Evolutionary conservation across 2,113 vertebrate species (phyloP), one percentile per base, ranked within the genome.

Genomic region (Clarias batrachus): DNA sequence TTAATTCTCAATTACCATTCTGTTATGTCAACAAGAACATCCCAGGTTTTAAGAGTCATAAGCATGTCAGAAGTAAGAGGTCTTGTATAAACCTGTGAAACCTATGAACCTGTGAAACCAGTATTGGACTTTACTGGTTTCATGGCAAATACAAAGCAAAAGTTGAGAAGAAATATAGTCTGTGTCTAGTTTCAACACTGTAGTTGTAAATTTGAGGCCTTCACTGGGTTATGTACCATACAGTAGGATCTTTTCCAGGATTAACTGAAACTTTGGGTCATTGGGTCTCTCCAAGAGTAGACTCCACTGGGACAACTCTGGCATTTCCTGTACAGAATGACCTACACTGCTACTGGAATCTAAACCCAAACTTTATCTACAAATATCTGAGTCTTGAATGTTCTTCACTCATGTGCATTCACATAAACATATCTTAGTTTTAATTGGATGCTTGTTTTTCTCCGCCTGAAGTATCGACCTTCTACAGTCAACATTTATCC

Each of bases 301-400:
- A 82, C 70, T 85, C 89, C 82, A 82, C 82, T 48, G 87, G 85
- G 89, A 90, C 48, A 83, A 82, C 71, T 90, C 80, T 89, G 89
- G 87, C 85, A 90, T 90, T 90, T 90, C 89, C 89, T 86, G 85
- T 83, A 71, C 56, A 52, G 17, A 83, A 59, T 81, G 54, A 88
- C 82, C 82, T 79, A 84, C 84, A 88, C 25, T 74, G 62, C 80
- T 82, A 82, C 68, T 81, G 48, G 17, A 57, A 13, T 62, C 4
- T 48, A 57, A 27, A 17, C 60, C 81, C 73, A 78, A 27, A 27
- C 60, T 84, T 80, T 30, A 88, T 88, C 37, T 84, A 56, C 57
- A 71, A 63, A 71, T 54, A 62, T 59, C 59, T 52, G 65, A 56
- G 54, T 62, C 23, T 33, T 76, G 57, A 25, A 48, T 27, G 70